Percentiles rank a stretch among this genome's conserved stretches.
phyloP scores from a whole-genome alignment of 2,797 vertebrate genomes.

The Pseudochaenichthys georgianus region DNA sequence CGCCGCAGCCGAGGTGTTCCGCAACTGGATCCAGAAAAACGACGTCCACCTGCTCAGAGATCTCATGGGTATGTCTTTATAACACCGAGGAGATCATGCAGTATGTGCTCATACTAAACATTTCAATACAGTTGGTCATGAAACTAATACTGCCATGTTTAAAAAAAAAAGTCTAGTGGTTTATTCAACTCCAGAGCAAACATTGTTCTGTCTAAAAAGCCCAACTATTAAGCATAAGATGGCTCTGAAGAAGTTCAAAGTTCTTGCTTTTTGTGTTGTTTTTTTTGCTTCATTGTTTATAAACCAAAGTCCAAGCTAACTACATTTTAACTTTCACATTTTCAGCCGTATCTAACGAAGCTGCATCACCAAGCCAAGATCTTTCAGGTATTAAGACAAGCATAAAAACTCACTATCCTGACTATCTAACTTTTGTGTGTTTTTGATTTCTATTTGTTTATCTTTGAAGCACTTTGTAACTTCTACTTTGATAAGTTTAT shows the following conservation, averaged over 20 bases:
- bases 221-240: no score
- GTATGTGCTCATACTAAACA: background rate
- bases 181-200: background rate
- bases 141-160: background rate
- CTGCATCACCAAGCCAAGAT: conserved; percentile 88
- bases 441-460: background rate
- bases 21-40: conserved; percentile 92
- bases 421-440: background rate
- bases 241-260: background rate
- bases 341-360: conserved; percentile 88
- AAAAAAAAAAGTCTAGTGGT: background rate
- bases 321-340: conserved; percentile 62
- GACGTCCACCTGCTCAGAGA: conserved; percentile 92
- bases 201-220: no score
- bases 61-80: conserved; percentile 87
- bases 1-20: conserved; percentile 92
- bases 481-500: background rate
- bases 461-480: background rate
- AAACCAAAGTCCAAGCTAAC: conserved; percentile 43
- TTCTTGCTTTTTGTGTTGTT: background rate
- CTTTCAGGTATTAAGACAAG: conserved; percentile 82
- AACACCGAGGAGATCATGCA: background rate
- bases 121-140: background rate
- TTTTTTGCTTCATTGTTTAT: background rate
- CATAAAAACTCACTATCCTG: background rate